phyloP scores from a whole-genome alignment of 2,888 invertebrate species.

The Cephus pulcher region DNA sequence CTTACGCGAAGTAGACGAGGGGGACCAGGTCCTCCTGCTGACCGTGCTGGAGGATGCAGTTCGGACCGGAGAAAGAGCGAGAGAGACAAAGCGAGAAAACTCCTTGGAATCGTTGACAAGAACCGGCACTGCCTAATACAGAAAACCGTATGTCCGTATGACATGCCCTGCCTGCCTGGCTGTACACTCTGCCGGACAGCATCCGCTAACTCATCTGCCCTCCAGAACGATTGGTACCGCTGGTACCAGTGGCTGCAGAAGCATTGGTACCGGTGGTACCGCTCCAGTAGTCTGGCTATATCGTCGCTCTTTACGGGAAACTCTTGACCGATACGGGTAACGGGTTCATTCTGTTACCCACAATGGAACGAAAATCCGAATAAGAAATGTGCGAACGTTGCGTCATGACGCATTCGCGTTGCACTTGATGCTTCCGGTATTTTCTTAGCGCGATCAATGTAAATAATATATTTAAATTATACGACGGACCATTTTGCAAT shows the following conservation, averaged over 20 bases:
- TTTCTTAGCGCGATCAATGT: neutral
- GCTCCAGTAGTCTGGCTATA: conserved; percentile 6
- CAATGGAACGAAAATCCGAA: neutral
- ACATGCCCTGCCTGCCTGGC: conserved; percentile 20
- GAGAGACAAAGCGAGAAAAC: conserved; percentile 24
- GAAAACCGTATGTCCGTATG: conserved; percentile 53
- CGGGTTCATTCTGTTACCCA: conserved; percentile 45
- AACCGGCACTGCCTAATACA: conserved; percentile 62
- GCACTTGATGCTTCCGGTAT: neutral
- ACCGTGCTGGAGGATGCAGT: neutral
- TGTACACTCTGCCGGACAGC: conserved; percentile 17
- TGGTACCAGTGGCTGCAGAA: conserved; percentile 4
- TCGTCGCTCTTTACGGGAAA: conserved; percentile 52
- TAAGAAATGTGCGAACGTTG: neutral
- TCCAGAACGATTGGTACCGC: conserved; percentile 6
- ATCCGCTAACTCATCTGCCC: neutral
- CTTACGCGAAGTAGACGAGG: conserved; percentile 1
- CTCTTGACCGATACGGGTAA: conserved; percentile 50
- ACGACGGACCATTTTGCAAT: neutral
- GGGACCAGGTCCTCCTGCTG: neutral
- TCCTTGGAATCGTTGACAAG: conserved; percentile 42
- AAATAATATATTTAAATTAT: neutral
- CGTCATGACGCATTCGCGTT: neutral
- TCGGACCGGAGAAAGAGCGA: neutral
- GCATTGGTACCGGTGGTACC: conserved; percentile 13